Evolutionary conservation across 2,797 vertebrate genomes (phyloP), one percentile per base, ranked within the genome.

Genomic region (Kryptolebias ocellatus): DNA sequence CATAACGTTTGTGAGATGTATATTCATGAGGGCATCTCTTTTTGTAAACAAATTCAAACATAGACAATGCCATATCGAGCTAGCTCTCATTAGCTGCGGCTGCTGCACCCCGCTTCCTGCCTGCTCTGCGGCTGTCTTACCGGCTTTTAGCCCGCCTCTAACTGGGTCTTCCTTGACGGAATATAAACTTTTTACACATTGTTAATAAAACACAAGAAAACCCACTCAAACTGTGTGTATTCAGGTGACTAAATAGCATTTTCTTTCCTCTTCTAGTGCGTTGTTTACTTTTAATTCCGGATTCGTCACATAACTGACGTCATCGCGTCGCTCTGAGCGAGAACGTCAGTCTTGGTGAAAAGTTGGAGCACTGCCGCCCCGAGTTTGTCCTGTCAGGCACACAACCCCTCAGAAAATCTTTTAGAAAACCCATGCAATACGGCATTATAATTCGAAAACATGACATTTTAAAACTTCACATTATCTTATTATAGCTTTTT

Each of bases 251-350:
- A 60, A 66, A 67, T 46, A 67, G 7, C 80, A 72, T 73, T 69
- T 78, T 70, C 20, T 39, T 10, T 34, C 49, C 24, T 72, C 16
- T 18, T 31, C 46, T 70, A 68, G 1, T 60, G 10, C 72, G 56
- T 83, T 91, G 89, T 92, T 92, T 92, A 91, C 89, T 73, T 91
- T 89, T 80, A 74, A 64, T 91, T 93, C 92, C 92, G 60, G 74
- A 44, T 81, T 78, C 39, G 72, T 64, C 62, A 78, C 51, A 24
- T 20, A 24, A 12, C 0, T 0, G 0, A 74, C 90, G 86, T 87
- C 76, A 78, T 0, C 44, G 5, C 76, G 55, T 72, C 57, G 50
- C 15, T 51, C 20, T 2, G 10, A 10, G 31, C 5, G 8, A 49
- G 34, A n/a, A 39, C 20, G 34, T 3, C 34, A 12, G 5, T 31